Percentiles rank a stretch among this genome's conserved stretches.
Conservation (phyloP, 2,888 invertebrate genomes). For the Protonemura montana region DNA sequence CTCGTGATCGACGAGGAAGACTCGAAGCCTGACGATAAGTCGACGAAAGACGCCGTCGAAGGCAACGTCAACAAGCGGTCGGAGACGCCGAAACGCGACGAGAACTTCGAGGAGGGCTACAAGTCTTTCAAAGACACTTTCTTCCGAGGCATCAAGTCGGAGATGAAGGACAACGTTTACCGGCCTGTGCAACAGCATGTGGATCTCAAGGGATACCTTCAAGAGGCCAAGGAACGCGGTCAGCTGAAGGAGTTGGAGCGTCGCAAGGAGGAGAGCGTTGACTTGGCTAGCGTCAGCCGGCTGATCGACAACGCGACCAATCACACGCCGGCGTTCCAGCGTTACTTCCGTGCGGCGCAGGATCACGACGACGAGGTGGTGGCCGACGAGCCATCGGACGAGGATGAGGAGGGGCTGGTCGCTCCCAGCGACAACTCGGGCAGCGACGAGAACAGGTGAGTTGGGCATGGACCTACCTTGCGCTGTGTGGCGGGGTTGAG, state of each 20-base stretch:
- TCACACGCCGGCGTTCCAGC: conserved; percentile 68
- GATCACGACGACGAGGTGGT: conserved; percentile 54
- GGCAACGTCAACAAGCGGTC: conserved; percentile 56
- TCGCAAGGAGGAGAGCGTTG: conserved; percentile 57
- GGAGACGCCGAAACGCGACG: conserved; percentile 44
- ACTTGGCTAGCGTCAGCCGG: conserved; percentile 80
- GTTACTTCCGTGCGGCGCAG: conserved; percentile 64
- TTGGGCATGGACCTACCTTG: conserved; percentile 49
- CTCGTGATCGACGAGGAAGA: conserved; percentile 74
- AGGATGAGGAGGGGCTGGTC: conserved; percentile 79
- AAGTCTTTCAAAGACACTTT: conserved; percentile 52
- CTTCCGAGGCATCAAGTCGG: conserved; percentile 61
- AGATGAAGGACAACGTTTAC: conserved; percentile 49
- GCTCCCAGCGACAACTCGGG: conserved; percentile 81
- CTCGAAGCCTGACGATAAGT: conserved; percentile 56
- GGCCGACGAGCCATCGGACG: conserved; percentile 60
- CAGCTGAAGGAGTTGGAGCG: conserved; percentile 20
- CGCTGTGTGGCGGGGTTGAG: too few species aligned
- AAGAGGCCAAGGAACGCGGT: conserved; percentile 41
- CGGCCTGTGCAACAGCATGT: not conserved
- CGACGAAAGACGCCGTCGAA: conserved; percentile 66
- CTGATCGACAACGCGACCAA: conserved; percentile 77
- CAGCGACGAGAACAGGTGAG: conserved; percentile 80
- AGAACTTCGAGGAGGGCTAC: conserved; percentile 61
- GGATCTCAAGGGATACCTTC: conserved; percentile 36